phyloP scores from a whole-genome alignment of 2,113 vertebrate species.

The Smithornis capensis region DNA sequence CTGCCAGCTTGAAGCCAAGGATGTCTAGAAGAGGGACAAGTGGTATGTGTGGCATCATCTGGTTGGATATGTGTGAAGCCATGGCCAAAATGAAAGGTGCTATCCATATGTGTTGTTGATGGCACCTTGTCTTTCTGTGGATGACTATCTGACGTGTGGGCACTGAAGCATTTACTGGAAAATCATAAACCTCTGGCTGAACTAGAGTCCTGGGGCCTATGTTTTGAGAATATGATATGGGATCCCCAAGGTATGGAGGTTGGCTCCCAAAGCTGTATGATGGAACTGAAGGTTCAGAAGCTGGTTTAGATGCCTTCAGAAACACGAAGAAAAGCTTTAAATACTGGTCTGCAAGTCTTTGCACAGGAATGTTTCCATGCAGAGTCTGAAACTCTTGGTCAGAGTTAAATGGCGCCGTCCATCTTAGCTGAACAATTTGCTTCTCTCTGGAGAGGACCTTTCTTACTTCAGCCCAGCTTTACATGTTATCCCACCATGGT shows the following conservation, averaged over 20 bases:
- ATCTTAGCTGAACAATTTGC: neutral
- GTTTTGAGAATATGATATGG: neutral
- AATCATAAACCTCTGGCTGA: neutral
- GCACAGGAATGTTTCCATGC: neutral
- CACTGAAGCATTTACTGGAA: neutral
- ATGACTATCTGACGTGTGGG: neutral
- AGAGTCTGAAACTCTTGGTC: neutral
- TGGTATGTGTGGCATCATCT: neutral
- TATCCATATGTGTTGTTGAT: neutral
- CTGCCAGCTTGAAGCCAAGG: neutral
- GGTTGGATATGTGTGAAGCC: neutral
- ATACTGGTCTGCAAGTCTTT: neutral
- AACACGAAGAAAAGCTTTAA: neutral
- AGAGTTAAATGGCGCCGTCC: neutral
- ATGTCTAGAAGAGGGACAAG: neutral
- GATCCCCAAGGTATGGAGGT: no score
- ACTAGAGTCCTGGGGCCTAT: fast-evolving
- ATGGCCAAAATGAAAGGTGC: neutral
- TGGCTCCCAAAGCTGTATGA: neutral
- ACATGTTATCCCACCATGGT: fast-evolving
- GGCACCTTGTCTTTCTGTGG: neutral
- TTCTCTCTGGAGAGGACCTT: neutral
- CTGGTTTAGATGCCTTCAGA: neutral
- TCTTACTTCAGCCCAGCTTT: neutral
- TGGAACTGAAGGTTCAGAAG: neutral